Conservation (phyloP, 2,797 vertebrate genomes). For the Ammospiza maritima region DNA sequence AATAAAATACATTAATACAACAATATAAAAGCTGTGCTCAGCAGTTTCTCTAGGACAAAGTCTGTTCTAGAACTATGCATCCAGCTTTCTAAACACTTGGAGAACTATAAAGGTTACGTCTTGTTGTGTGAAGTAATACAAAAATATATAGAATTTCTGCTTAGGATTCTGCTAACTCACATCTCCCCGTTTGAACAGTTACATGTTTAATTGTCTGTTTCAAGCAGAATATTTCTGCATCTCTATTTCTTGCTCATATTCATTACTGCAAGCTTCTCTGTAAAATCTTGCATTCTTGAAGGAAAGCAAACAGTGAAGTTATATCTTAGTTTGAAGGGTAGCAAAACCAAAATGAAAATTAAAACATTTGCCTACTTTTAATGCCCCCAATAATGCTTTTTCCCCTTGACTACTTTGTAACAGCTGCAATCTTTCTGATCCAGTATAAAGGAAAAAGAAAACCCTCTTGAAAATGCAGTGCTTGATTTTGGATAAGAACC, state of each 20-base stretch:
- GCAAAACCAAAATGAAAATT: constrained; percentile 47
- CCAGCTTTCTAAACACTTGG: constrained; percentile 1
- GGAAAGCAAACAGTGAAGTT: constrained; percentile 9
- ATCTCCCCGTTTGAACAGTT: neutral
- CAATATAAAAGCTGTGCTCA: constrained; percentile 47
- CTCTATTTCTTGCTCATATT: neutral
- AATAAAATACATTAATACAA: constrained; percentile 67
- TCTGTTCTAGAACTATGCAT: neutral
- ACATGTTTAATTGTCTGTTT: neutral
- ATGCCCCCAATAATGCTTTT: constrained; percentile 3
- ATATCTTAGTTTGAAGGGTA: neutral
- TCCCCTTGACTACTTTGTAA: constrained; percentile 44
- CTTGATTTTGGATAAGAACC: neutral
- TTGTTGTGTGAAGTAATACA: neutral
- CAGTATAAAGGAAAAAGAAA: neutral
- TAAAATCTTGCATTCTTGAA: neutral
- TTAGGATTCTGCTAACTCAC: neutral
- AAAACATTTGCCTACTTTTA: constrained; percentile 33
- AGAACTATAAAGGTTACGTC: neutral
- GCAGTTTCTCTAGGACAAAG: constrained; percentile 38
- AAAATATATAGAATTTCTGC: neutral
- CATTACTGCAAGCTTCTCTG: neutral
- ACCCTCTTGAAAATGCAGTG: neutral
- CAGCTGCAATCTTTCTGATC: neutral
- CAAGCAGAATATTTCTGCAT: neutral